Base-by-base conservation (phyloP, 2,797 vertebrate genomes). In the Crypturellus tataupa region DNA sequence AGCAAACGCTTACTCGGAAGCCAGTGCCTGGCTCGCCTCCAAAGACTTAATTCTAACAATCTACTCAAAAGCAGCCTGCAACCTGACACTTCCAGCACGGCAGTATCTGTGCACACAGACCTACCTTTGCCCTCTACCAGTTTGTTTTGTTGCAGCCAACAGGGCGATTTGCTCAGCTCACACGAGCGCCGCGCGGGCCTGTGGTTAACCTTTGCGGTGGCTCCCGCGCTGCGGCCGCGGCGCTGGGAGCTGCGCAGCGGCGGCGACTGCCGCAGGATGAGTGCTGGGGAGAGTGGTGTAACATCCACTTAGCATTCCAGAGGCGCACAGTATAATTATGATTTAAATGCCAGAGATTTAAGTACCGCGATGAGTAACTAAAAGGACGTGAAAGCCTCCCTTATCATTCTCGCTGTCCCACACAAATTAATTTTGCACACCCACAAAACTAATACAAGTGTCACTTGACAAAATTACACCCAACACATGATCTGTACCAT, bases 291-390 rank as follows among this genome's bases (percentile, higher is more conserved):
- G 93, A 95, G 87, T 86, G 92, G 89, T 94, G 87, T 94, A 94
- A 95, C 92, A 96, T 91, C 89, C 87, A 91, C 75, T 90, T 92
- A 95, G 85, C 92, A 80, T 96, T 96, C 94, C 93, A 91, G 91
- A 92, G 95, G 93, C 68, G 89, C 78, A 83, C 93, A 95, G 91
- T 88, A n/a, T 53, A 93, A 93, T 95, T 95, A 87, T 59, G 51
- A 93, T 79, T 82, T 96, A 95, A 96, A 94, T 93, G 78, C 94
- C 91, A 86, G 10, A 92, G 89, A 94, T 92, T 69, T 93, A 97
- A 92, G 72, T 67, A 95, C 62, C 63, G 59, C 70, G 91, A 94
- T 93, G 89, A 97, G 89, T 95, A 97, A 90, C 60, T 90, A 68
- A 72, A 49, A 85, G 95, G 91, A 90, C 80, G 55, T 70, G 77